These are phyloP conservation scores for Subacronicta megacephala DNA, from an alignment of 2,888 invertebrate species.

Conservation along the genomic window DNA sequence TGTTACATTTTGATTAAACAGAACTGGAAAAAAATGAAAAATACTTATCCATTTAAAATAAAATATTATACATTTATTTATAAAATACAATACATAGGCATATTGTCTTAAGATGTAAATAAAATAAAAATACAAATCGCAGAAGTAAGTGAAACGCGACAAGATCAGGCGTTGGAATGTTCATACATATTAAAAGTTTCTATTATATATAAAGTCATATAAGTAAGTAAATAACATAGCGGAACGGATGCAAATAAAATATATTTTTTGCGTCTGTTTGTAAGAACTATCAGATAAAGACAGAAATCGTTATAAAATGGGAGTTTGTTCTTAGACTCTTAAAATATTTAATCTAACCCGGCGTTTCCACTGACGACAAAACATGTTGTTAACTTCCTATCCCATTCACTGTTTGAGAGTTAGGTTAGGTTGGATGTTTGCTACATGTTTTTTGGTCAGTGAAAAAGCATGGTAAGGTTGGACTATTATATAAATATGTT, in stretches of 20 bases:
- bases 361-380: too few species aligned
- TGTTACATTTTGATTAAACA: too few species aligned
- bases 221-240: constrained; percentile 15
- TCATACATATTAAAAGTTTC: constrained; percentile 25
- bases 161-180: constrained; percentile 65
- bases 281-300: constrained; percentile 15
- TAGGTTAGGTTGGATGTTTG: too few species aligned
- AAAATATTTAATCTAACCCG: too few species aligned
- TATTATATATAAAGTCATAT: constrained; percentile 18
- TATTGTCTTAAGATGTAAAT: constrained; percentile 74
- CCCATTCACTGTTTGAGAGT: too few species aligned
- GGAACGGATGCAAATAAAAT: constrained; percentile 22
- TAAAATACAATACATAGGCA: constrained; percentile 65
- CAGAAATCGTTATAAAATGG: constrained; percentile 31
- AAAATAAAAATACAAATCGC: constrained; percentile 54
- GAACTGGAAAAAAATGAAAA: neutral
- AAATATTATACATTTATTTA: constrained; percentile 64
- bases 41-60: constrained; percentile 46
- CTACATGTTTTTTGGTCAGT: too few species aligned
- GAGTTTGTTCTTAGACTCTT: constrained; percentile 33
- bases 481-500: too few species aligned
- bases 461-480: too few species aligned
- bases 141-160: constrained; percentile 60
- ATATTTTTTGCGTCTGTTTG: constrained; percentile 11
- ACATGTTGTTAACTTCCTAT: too few species aligned